These are phyloP conservation scores for Lanistes nyassanus DNA, from an alignment of 1,140 invertebrate species.

Conservation along the genomic window DNA sequence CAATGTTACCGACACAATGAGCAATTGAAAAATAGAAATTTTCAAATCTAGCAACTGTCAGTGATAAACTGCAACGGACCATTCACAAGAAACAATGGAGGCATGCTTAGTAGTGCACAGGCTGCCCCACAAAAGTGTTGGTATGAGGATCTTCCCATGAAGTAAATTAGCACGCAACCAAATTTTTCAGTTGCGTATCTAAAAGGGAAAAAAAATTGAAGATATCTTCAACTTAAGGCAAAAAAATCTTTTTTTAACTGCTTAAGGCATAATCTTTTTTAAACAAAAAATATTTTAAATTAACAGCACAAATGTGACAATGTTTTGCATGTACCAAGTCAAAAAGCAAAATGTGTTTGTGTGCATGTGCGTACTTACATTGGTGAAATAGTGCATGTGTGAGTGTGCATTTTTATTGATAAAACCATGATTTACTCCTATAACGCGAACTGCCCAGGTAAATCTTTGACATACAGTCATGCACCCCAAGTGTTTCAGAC, in stretches of 20 bases:
- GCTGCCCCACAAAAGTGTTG: too few relatives aligned
- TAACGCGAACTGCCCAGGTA: background rate
- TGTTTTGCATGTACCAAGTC: too few relatives aligned
- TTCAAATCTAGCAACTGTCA: too few relatives aligned
- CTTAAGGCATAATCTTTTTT: background rate
- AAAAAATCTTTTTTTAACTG: too few relatives aligned
- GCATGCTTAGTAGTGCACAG: too few relatives aligned
- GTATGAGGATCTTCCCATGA: too few relatives aligned
- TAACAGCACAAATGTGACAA: background rate
- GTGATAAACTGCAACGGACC: too few relatives aligned
- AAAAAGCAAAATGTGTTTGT: background rate
- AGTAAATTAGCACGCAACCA: too few relatives aligned
- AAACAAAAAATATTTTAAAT: background rate
- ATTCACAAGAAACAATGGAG: too few relatives aligned
- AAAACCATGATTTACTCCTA: background rate
- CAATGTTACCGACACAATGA: too few relatives aligned
- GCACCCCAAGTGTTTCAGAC: background rate
- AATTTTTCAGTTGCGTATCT: background rate
- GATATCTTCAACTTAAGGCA: background rate
- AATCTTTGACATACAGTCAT: background rate
- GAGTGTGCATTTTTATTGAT: conserved; percentile 16
- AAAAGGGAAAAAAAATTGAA: background rate
- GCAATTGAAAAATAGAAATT: too few relatives aligned
- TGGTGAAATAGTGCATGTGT: conserved; percentile 8
- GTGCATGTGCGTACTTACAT: background rate